A percentile compares a stretch with the other conserved stretches of the same genome.
Conservation (phyloP, 2,797 vertebrate species). For the Pangasius macronema region DNA sequence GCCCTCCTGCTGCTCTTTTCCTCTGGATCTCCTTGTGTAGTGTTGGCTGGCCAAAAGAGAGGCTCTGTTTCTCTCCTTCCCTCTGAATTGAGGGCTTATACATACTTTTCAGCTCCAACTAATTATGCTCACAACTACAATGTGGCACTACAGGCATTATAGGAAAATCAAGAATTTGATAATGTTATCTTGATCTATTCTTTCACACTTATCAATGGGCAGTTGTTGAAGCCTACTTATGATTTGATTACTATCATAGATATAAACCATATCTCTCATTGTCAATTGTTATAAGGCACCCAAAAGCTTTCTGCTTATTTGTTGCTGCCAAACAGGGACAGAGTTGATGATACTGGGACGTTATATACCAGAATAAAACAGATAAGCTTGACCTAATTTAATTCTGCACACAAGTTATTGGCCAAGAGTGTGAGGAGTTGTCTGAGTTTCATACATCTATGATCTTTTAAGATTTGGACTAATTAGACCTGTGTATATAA, state of each 20-base stretch:
- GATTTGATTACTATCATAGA: conserved; percentile 1
- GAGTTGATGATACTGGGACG: background rate
- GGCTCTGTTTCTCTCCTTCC: conserved; percentile 23
- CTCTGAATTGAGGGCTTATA: conserved; percentile 51
- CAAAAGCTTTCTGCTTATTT: conserved; percentile 18
- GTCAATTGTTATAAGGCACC: background rate
- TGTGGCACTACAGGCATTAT: conserved; percentile 23
- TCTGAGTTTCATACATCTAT: conserved; percentile 1
- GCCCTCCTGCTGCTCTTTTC: conserved; percentile 83
- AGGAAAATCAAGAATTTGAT: conserved; percentile 15
- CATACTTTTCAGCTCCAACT: conserved; percentile 60
- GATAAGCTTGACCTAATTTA: conserved; percentile 2
- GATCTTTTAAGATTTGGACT: conserved; percentile 1
- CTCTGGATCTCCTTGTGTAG: conserved; percentile 81
- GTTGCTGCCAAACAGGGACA: conserved; percentile 21
- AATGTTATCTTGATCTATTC: conserved; percentile 5
- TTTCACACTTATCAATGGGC: conserved; percentile 17
- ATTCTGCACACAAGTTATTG: conserved; percentile 9
- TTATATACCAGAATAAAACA: background rate
- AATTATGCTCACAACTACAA: conserved; percentile 23
- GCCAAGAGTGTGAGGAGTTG: background rate
- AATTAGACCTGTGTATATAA: background rate
- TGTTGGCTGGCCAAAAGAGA: conserved; percentile 74
- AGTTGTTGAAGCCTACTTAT: background rate
- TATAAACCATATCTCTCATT: conserved; percentile 24